Evolutionary conservation across 2,888 invertebrate genomes (phyloP).

Genomic region (Mermis nigrescens): DNA sequence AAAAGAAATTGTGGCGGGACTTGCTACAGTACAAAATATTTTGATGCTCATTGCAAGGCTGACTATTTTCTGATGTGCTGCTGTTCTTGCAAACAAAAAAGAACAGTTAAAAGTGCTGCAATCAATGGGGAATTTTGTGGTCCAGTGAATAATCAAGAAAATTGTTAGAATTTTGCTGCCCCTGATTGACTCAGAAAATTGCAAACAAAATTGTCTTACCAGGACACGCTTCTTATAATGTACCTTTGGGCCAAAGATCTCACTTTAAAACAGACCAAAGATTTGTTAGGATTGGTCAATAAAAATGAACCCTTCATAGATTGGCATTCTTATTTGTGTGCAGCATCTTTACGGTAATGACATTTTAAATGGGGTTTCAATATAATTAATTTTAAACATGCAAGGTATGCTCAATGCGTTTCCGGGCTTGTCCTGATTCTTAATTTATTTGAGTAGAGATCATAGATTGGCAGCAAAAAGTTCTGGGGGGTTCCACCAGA

Average conservation of each 20-base stretch:
- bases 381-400: too few relatives aligned
- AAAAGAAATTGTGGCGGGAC: neutral
- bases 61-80: neutral
- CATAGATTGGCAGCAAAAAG: neutral
- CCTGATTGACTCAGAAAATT: neutral
- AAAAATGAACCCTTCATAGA: neutral
- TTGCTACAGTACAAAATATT: neutral
- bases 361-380: neutral
- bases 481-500: neutral
- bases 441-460: too few relatives aligned
- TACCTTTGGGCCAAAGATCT: neutral
- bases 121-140: neutral
- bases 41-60: neutral
- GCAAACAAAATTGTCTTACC: neutral
- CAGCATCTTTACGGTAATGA: neutral
- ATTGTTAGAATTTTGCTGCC: neutral
- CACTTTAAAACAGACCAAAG: neutral
- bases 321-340: neutral
- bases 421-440: too few relatives aligned
- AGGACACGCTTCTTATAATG: neutral
- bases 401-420: too few relatives aligned
- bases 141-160: neutral
- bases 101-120: neutral
- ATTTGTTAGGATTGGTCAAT: neutral
- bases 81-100: neutral